Evolutionary conservation across 2,113 vertebrate genomes (phyloP).

Genomic region (Phainopepla nitens): DNA sequence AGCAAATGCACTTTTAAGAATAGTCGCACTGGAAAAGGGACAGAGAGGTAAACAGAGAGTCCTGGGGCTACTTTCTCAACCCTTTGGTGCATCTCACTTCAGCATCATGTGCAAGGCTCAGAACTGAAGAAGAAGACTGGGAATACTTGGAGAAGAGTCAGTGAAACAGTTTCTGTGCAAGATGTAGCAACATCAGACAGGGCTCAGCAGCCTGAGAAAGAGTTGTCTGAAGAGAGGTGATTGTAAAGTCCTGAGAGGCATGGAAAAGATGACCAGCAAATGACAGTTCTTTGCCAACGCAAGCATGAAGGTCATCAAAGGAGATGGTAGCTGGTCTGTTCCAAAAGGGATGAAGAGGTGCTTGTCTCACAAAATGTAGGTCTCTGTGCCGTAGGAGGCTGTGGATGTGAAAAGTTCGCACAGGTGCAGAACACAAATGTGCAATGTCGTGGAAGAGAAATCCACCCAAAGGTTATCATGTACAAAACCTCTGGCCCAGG

Average conservation of each 20-base stretch:
- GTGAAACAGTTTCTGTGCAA: background rate
- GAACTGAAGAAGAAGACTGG: background rate
- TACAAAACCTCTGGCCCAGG: background rate
- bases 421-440: background rate
- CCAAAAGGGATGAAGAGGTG: background rate
- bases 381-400: background rate
- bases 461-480: background rate
- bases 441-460: background rate
- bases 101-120: background rate
- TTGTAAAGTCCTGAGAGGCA: background rate
- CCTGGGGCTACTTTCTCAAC: background rate
- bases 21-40: background rate
- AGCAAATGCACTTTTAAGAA: background rate
- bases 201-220: background rate
- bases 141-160: background rate
- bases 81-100: background rate
- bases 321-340: background rate
- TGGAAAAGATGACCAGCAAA: background rate
- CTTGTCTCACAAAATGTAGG: background rate
- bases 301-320: background rate
- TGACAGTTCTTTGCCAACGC: background rate
- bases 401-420: background rate
- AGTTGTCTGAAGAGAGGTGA: background rate
- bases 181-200: background rate
- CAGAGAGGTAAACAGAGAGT: background rate